Base-by-base conservation (phyloP, 2,113 vertebrate species). In the Heterochromis multidens region DNA sequence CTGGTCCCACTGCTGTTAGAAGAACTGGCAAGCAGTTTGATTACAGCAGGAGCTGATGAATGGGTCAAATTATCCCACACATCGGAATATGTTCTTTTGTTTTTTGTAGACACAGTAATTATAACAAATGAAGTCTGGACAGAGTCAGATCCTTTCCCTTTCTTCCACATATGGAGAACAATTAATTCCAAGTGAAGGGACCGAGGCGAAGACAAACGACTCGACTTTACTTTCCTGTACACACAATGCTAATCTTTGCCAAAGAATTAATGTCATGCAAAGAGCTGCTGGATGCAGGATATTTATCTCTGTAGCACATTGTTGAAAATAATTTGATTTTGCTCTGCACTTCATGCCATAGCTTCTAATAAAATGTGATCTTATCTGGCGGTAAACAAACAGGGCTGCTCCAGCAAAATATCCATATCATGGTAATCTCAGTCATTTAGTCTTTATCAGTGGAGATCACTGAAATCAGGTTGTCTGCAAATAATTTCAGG, bases 211-310 rank as follows among this genome's bases (percentile, higher is more conserved):
- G 90, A 93, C 87, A 86, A 94, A 95, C 3, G 89, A 86, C 93
- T 88, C 23, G 76, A 84, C 86, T 90, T 89, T 89, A 85, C 87
- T 91, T 88, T 80, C 72, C 40, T 79, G 78, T 82, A 83, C 90
- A 91, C 80, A 86, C 77, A 84, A 86, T 5, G 46, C 88, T 91
- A 91, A 92, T 93, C 89, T 93, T 84, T 91, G 87, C 92, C 92
- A 91, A 93, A 86, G 67, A 88, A 89, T 91, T 89, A 91, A 91
- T 94, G 84, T 90, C 81, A 93, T 85, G 84, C 91, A 91, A 92
- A 91, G 87, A 90, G 89, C 87, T 90, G 91, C 87, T 91, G 92
- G 92, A 91, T 93, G 89, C 43, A 84, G 88, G 80, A 87, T 91
- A 93, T 91, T 94, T 80, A 89, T 95, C 90, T 88, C 67, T 72